Base-by-base conservation (phyloP, 2,797 vertebrate species). In the Myotis findleyi region DNA sequence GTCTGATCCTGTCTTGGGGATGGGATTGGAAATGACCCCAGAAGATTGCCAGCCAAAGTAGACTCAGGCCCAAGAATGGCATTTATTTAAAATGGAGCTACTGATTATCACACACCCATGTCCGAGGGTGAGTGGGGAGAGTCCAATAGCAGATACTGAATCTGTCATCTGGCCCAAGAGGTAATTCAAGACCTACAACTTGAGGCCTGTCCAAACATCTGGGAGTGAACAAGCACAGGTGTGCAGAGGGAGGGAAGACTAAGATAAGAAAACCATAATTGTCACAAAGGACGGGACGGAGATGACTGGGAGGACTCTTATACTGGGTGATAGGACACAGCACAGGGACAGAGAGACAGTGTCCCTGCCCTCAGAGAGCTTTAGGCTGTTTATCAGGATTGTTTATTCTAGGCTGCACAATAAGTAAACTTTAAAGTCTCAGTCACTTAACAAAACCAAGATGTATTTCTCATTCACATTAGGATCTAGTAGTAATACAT, bases 401-500 rank as follows among this genome's bases (percentile, higher is more conserved):
- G 20, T 57, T 85, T 68, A 57, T 4, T 66, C 30, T 33, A 68
- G 11, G n/a, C 16, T 66, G 6, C 18, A 72, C 36, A 36, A 72
- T 62, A 76, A 64, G 71, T n/a, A 71, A 92, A 33, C 10, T 13
- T 72, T 55, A 77, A 91, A 33, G 30, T 68, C 44, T 77, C 59
- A 44, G 23, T 27, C n/a, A 81, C 7, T 77, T 83, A 71, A 81
- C 30, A 82, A 77, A 76, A 59, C 13, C 8, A 71, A 77, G 72
- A 47, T 27, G 7, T 16, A 55, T 36, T 91, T 77, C 21, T 62
- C n/a, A 53, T 20, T 68, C 18, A 3, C 8, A 10, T 57, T 7
- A 47, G 21, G 25, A 23, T 27, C 59, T 41, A 23, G 3, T 18
- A 21, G 30, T 16, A 68, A 72, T 1, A 23, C 0, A 2, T 5